Evolutionary conservation across 2,113 vertebrate genomes (phyloP), one percentile per base, ranked within the genome.

Genomic region (Hassar affinis): DNA sequence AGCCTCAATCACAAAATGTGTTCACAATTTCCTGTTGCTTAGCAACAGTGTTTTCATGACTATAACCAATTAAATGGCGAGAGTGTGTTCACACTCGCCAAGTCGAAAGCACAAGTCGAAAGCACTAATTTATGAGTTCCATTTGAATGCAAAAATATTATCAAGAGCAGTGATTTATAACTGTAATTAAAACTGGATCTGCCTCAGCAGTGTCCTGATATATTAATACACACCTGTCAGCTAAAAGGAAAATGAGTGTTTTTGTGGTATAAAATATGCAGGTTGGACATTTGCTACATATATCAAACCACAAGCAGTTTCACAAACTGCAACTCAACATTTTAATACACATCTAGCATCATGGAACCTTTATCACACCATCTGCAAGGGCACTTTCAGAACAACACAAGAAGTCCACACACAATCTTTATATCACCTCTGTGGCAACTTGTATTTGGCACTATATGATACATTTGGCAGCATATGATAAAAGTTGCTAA

Each of bases 391-490:
- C 61, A 33, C 30, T 59, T 71, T 68, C 18, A 72, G 30, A 61
- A 72, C 22, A 78, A 77, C 75, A 68, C 14, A 68, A 59, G 15
- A 79, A 79, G 33, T 61, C 49, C 33, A 66, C 4, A 62, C 33
- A 66, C 10, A 62, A 61, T 38, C 35, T 42, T n/a, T n/a, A n/a
- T n/a, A n/a, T n/a, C n/a, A 38, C 68, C 78, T 64, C 30, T 38
- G 33, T 49, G 75, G 76, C 47, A 86, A 85, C 86, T 88, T 86
- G 86, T 85, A 49, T 83, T 88, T 86, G 68, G 86, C 87, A 86
- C 85, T 84, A 71, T 80, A 69, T 62, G 76, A 88, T 87, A 86
- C 87, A 64, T 83, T 88, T 86, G 68, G 86, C 87, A 86, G 84
- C 83, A 71, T 78, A 72, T 59, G 76, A 88, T 87, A 86, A 87